Conservation (phyloP, 1,140 invertebrate species). For the Drosophila varians region DNA sequence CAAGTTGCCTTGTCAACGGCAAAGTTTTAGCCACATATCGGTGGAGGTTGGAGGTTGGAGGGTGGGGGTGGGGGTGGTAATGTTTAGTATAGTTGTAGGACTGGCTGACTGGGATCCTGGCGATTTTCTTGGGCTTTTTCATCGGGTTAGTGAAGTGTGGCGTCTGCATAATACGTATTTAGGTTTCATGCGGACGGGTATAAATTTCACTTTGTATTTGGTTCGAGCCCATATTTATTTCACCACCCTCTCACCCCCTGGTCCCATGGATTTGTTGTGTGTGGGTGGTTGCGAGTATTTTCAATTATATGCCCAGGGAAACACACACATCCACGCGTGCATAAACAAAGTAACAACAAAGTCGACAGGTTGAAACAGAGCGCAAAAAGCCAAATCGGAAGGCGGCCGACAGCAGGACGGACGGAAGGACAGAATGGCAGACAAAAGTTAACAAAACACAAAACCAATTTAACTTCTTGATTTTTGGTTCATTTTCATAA, state of each 20-base stretch:
- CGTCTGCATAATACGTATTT: conserved; percentile 70
- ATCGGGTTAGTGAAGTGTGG: conserved; percentile 35
- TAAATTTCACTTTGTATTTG: conserved; percentile 76
- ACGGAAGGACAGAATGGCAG: conserved; percentile 44
- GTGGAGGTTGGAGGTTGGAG: conserved; percentile 2
- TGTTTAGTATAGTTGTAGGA: not conserved
- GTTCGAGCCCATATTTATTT: conserved; percentile 51
- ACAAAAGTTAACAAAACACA: conserved; percentile 75
- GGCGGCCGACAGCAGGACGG: not conserved
- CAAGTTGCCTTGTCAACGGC: conserved; percentile 62
- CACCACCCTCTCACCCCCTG: conserved; percentile 2
- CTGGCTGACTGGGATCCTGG: not conserved
- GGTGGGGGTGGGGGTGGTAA: not conserved
- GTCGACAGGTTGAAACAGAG: conserved; percentile 68
- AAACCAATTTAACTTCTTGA: conserved; percentile 81
- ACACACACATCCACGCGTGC: conserved; percentile 29
- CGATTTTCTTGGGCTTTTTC: conserved; percentile 20
- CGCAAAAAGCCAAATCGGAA: conserved; percentile 53
- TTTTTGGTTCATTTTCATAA: conserved; percentile 75
- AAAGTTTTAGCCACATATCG: conserved; percentile 52
- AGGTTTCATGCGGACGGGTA: conserved; percentile 59
- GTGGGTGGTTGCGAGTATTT: conserved; percentile 45
- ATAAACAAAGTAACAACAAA: conserved; percentile 53
- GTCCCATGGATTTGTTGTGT: conserved; percentile 27
- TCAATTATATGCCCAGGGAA: conserved; percentile 61